Evolutionary conservation across 1,140 invertebrate species (phyloP), one percentile per base, ranked within the genome.

Genomic region (Nebria ingens): DNA sequence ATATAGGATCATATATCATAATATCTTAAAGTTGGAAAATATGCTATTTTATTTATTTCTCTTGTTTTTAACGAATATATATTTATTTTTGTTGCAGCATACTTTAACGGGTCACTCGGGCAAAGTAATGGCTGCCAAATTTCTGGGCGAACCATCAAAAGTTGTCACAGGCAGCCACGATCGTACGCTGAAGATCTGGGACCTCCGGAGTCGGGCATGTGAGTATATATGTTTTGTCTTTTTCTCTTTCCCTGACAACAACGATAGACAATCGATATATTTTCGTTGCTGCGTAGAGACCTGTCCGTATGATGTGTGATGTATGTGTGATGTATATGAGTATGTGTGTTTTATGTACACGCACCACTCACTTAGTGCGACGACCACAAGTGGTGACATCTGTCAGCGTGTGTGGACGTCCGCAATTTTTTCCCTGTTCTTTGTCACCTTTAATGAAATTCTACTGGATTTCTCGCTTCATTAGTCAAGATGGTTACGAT

Each of bases 151-250:
- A 63, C 82, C 85, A 19, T 83, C 84, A 51, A 93, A 92, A 78
- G 89, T 93, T 51, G 93, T 94, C 58, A 93, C 89, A 15, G 93
- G 92, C 53, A 93, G 91, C 72, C 86, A 97, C 73, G 96, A 98
- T 75, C 80, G 95, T 60, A 97, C 94, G 22, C 73, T 99, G 20
- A 98, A 98, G 81, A 86, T 98, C 62, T 98, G 94, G 94, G 95
- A 98, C 74, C 79, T 98, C 19, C 80, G 87, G 60, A 93, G 87
- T 74, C 83, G 85, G 77, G 88, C 90, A 59, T 97, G 94, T 93
- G 77, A 89, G 89, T 86, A 64, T 52, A 54, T 55, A 4, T 52
- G 22, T 57, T 21, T 9, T 34, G n/a, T 34, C 25, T 34, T n/a
- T n/a, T 34, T 6, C 25, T 34, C n/a, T n/a, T 34, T 6, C 25